A percentile compares a stretch with the other conserved stretches of the same genome.
Conservation (phyloP, 2,888 invertebrate genomes). For the Lithophane semibrunnea region DNA sequence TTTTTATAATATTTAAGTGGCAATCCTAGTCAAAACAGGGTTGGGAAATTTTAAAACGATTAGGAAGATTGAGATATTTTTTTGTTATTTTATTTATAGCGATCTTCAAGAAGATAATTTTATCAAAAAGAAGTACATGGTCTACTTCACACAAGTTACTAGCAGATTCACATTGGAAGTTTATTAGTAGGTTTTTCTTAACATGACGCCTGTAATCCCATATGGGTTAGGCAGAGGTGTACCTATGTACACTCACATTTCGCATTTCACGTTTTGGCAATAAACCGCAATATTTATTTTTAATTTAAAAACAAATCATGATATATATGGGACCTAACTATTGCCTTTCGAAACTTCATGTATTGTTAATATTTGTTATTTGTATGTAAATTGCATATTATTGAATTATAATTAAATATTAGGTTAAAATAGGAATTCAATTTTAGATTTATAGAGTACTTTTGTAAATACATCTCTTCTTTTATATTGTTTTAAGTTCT, state of each 20-base stretch:
- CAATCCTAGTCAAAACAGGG: constrained; percentile 90
- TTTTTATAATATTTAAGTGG: constrained; percentile 77
- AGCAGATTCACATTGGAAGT: not conserved
- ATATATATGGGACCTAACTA: constrained; percentile 11
- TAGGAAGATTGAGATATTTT: constrained; percentile 54
- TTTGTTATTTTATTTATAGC: constrained; percentile 54
- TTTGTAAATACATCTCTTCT: constrained; percentile 71
- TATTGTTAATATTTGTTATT: constrained; percentile 54
- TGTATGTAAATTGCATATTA: constrained; percentile 52
- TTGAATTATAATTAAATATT: constrained; percentile 39
- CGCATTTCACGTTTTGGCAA: not conserved
- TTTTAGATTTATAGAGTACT: constrained; percentile 56
- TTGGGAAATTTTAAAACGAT: constrained; percentile 78
- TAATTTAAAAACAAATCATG: constrained; percentile 13
- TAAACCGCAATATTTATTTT: constrained; percentile 16
- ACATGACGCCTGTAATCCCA: not conserved
- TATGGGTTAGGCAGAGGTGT: not conserved
- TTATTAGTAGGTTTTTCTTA: not conserved
- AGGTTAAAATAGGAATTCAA: constrained; percentile 46
- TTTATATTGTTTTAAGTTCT: constrained; percentile 49
- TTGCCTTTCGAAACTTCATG: constrained; percentile 36
- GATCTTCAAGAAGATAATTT: constrained; percentile 7
- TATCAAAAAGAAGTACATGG: not conserved
- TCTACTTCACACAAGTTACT: not conserved
- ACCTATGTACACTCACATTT: not conserved